A percentile compares a stretch with the other conserved stretches of the same genome.
These are phyloP conservation scores for Watsonalla binaria DNA, from an alignment of 2,888 invertebrate species.

Conservation along the genomic window DNA sequence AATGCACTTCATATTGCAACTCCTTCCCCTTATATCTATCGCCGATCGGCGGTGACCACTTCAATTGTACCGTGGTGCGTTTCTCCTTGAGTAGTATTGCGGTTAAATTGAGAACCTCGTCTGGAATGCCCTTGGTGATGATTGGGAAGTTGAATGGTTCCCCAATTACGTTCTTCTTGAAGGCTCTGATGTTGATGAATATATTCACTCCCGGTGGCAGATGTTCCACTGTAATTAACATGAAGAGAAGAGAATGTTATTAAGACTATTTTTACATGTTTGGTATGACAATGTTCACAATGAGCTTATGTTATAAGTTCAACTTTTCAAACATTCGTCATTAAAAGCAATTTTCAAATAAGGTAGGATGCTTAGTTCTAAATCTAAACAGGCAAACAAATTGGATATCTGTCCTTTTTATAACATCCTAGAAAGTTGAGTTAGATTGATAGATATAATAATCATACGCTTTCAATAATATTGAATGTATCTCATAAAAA, in stretches of 20 bases:
- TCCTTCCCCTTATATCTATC: constrained; percentile 62
- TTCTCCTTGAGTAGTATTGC: constrained; percentile 72
- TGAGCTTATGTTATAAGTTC: too few relatives aligned
- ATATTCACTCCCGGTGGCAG: constrained; percentile 73
- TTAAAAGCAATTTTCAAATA: too few relatives aligned
- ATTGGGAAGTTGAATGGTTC: constrained; percentile 66
- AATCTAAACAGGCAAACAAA: too few relatives aligned
- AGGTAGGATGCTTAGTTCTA: too few relatives aligned
- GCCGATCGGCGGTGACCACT: constrained; percentile 82
- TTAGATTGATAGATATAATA: too few relatives aligned
- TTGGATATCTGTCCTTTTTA: too few relatives aligned
- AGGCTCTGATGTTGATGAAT: constrained; percentile 81
- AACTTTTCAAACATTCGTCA: too few relatives aligned
- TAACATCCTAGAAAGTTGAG: too few relatives aligned
- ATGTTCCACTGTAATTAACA: constrained; percentile 56
- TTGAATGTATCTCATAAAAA: too few relatives aligned
- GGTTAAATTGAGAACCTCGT: constrained; percentile 73
- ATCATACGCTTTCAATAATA: too few relatives aligned
- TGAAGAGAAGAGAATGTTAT: not conserved
- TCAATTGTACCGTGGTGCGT: constrained; percentile 81
- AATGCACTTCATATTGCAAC: constrained; percentile 84
- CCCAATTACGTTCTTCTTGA: constrained; percentile 78
- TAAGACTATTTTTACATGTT: not conserved
- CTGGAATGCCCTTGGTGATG: constrained; percentile 65
- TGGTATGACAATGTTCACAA: too few relatives aligned